phyloP scores from a whole-genome alignment of 2,797 vertebrate genomes.

The Gallirallus australis region DNA sequence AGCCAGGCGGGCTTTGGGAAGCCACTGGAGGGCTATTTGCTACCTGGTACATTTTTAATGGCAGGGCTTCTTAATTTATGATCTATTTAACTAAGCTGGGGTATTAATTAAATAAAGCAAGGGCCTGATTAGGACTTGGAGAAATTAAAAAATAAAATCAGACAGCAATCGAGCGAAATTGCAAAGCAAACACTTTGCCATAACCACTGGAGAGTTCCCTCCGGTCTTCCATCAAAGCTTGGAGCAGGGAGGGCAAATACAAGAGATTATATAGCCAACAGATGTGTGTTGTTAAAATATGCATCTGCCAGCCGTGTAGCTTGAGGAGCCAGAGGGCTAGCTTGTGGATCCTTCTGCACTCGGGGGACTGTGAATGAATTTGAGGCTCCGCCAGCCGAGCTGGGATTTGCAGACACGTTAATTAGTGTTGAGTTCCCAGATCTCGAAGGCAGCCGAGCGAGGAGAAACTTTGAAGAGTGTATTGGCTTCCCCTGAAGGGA shows the following conservation, averaged over 20 bases:
- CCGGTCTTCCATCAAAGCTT: constrained; percentile 77
- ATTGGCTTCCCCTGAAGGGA: neutral
- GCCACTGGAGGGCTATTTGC: constrained; percentile 40
- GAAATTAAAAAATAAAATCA: constrained; percentile 73
- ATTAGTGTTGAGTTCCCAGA: constrained; percentile 72
- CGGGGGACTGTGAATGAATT: constrained; percentile 10
- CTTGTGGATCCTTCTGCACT: constrained; percentile 52
- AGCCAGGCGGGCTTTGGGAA: neutral
- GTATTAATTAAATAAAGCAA: constrained; percentile 84
- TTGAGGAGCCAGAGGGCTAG: constrained; percentile 61
- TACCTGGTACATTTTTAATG: constrained; percentile 57
- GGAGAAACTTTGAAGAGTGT: constrained; percentile 53
- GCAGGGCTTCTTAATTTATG: constrained; percentile 77
- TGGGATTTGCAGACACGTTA: constrained; percentile 72
- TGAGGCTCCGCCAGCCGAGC: constrained; percentile 28
- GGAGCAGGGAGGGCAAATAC: constrained; percentile 72
- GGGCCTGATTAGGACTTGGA: constrained; percentile 76
- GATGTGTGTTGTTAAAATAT: constrained; percentile 74
- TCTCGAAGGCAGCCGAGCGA: constrained; percentile 61
- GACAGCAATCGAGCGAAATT: constrained; percentile 66
- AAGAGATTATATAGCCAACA: constrained; percentile 72
- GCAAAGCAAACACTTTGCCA: constrained; percentile 81
- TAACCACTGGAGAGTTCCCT: constrained; percentile 70
- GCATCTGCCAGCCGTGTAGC: constrained; percentile 55
- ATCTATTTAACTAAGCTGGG: constrained; percentile 79